Evolutionary conservation across 2,113 vertebrate species (phyloP).

Genomic region (Reinhardtius hippoglossoides): DNA sequence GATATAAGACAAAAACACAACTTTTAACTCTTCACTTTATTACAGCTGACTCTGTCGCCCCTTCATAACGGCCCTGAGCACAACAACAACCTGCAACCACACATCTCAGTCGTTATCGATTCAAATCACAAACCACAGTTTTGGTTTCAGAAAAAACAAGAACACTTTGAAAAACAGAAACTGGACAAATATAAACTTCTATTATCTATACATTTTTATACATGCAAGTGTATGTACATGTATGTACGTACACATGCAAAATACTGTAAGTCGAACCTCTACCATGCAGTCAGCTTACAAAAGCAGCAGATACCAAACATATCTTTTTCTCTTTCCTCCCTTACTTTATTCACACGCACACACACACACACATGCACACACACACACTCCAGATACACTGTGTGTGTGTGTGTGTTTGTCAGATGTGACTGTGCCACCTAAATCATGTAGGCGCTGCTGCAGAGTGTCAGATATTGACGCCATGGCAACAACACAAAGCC

Average conservation of each 20-base stretch:
- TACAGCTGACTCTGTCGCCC: too few relatives aligned
- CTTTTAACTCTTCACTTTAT: background rate
- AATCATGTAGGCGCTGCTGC: conserved; percentile 74
- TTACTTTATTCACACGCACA: too few relatives aligned
- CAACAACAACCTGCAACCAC: background rate
- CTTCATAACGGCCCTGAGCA: background rate
- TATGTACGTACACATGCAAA: too few relatives aligned
- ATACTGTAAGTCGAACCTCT: too few relatives aligned
- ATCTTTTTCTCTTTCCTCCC: conserved; percentile 8
- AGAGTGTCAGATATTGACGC: conserved; percentile 65
- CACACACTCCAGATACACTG: too few relatives aligned
- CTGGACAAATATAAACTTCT: background rate
- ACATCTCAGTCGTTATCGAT: background rate
- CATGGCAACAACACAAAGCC: conserved; percentile 75
- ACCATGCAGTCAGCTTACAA: background rate
- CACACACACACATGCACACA: too few relatives aligned
- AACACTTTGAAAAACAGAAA: too few relatives aligned
- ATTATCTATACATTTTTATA: background rate
- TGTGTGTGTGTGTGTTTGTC: conserved; percentile 44
- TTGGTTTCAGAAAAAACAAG: background rate
- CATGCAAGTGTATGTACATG: background rate
- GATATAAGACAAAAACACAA: background rate
- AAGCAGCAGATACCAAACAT: conserved; percentile 16
- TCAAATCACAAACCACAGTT: background rate
- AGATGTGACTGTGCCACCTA: conserved; percentile 69